Conservation (phyloP, 1,140 invertebrate genomes). For the Micrasema minimum region DNA sequence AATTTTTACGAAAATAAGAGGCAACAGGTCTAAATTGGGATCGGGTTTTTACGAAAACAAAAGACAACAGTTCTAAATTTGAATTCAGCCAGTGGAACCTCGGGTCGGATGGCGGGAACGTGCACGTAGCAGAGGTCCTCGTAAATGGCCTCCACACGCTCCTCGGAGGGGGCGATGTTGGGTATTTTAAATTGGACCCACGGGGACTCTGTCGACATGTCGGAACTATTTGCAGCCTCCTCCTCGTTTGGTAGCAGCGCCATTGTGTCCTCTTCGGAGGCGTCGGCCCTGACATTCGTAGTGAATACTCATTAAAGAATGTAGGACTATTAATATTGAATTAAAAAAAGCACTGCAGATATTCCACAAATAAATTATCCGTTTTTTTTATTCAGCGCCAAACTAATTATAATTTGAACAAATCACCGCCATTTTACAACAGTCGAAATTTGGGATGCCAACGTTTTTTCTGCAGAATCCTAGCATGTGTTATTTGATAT, state of each 20-base stretch:
- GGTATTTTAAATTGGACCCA: conserved; percentile 75
- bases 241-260: conserved; percentile 55
- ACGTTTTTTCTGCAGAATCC: too few relatives aligned
- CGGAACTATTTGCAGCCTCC: conserved; percentile 47
- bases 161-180: conserved; percentile 65
- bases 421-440: too few relatives aligned
- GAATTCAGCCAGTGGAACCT: conserved; percentile 63
- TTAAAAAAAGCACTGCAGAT: too few relatives aligned
- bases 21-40: conserved; percentile 1
- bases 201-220: conserved; percentile 59
- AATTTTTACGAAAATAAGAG: conserved; percentile 1
- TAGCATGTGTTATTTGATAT: too few relatives aligned
- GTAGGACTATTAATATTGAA: too few relatives aligned
- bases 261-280: conserved; percentile 44
- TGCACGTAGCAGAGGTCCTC: conserved; percentile 89
- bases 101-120: conserved; percentile 72
- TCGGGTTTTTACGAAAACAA: conserved; percentile 1
- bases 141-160: conserved; percentile 85
- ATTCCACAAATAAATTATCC: too few relatives aligned
- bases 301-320: too few relatives aligned
- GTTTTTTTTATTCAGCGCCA: too few relatives aligned
- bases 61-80: conserved; percentile 7
- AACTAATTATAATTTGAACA: too few relatives aligned
- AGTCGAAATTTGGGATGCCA: too few relatives aligned
- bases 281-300: conserved; percentile 31